Conservation (phyloP, 2,888 invertebrate species). For the Kryphioiulus occultus region DNA sequence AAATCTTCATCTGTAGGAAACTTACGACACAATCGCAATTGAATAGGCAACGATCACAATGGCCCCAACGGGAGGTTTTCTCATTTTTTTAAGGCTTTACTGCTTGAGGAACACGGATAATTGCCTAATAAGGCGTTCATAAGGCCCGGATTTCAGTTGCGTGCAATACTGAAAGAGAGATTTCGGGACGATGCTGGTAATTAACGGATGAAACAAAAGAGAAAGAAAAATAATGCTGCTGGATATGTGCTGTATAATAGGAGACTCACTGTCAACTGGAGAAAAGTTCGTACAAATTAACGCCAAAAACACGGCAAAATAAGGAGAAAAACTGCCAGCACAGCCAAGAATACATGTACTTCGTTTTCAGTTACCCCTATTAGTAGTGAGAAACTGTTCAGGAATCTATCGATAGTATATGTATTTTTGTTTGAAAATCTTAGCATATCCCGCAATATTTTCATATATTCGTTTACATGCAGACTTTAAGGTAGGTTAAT, state of each 20-base stretch:
- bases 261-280: not conserved
- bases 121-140: constrained; percentile 25
- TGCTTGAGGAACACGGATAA: not conserved
- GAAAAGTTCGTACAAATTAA: constrained; percentile 20
- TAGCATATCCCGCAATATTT: too few relatives aligned
- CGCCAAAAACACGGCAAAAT: not conserved
- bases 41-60: not conserved
- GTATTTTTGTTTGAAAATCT: too few relatives aligned
- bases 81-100: constrained; percentile 7
- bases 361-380: not conserved
- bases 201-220: constrained; percentile 34
- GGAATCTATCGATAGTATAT: not conserved
- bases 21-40: not conserved
- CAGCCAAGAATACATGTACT: not conserved
- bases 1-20: not conserved
- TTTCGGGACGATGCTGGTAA: constrained; percentile 10
- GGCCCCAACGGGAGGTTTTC: not conserved
- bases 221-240: not conserved
- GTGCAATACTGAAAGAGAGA: not conserved
- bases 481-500: too few relatives aligned
- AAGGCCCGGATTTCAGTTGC: constrained; percentile 18
- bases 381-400: not conserved
- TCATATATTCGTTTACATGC: too few relatives aligned
- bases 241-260: not conserved
- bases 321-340: not conserved